Evolutionary conservation across 35 echinoderm and acorn worm genomes (phyloP).

Genomic region (Heliocidaris tuberculata): DNA sequence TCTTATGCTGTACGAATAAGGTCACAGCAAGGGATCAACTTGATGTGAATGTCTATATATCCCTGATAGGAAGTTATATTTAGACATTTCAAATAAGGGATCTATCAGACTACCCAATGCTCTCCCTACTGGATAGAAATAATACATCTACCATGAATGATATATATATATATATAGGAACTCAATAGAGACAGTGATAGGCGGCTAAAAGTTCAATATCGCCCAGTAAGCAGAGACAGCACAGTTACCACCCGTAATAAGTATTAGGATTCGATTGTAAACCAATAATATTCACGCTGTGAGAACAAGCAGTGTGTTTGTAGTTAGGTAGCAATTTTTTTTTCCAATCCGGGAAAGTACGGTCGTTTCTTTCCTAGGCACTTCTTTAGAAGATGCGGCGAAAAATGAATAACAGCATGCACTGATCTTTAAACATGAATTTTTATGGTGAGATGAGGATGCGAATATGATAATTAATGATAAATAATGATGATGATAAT

Average conservation of each 20-base stretch:
- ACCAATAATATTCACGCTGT: constrained; percentile 5
- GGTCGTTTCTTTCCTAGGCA: neutral
- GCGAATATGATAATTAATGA: neutral
- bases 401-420: neutral
- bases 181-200: neutral
- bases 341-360: neutral
- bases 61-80: too few relatives aligned
- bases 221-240: neutral
- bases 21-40: too few relatives aligned
- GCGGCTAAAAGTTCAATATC: neutral
- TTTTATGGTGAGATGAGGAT: neutral
- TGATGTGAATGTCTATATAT: too few relatives aligned
- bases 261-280: constrained; percentile 27
- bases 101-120: neutral
- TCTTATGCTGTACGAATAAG: too few relatives aligned
- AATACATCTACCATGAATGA: neutral
- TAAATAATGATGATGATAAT: neutral
- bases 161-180: neutral
- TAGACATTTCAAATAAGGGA: too few relatives aligned
- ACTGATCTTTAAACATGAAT: neutral
- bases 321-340: neutral
- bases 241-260: constrained; percentile 16
- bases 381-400: neutral
- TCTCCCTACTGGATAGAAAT: neutral
- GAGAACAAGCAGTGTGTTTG: neutral